A percentile compares a stretch with the other conserved stretches of the same genome.
phyloP scores from a whole-genome alignment of 2,888 invertebrate species.

The Omphaloscelis lunosa region DNA sequence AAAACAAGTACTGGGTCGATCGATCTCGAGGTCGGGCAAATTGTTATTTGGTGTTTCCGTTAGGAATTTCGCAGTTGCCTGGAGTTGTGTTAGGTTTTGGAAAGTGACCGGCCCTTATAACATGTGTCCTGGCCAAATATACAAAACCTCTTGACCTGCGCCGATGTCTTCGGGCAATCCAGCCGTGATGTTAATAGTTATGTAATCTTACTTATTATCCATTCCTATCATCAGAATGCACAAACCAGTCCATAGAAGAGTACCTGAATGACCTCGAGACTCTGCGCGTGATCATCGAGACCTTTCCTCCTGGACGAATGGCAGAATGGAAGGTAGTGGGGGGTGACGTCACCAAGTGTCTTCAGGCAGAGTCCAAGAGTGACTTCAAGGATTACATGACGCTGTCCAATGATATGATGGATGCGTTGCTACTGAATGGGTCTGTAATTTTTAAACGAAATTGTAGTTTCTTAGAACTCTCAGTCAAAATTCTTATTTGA shows the following conservation, averaged over 20 bases:
- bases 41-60: no score
- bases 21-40: no score
- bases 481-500: background rate
- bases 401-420: constrained; percentile 90
- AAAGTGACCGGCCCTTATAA: no score
- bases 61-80: no score
- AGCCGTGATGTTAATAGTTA: no score
- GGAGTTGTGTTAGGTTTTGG: no score
- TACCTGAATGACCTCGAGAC: constrained; percentile 92
- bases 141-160: no score
- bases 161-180: no score
- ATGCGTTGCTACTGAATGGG: constrained; percentile 94
- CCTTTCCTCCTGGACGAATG: constrained; percentile 90
- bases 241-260: constrained; percentile 88
- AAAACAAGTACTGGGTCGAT: no score
- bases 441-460: constrained; percentile 77
- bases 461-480: background rate
- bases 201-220: no score
- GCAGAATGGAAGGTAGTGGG: constrained; percentile 91
- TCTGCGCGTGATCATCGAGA: constrained; percentile 92
- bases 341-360: constrained; percentile 90
- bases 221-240: constrained; percentile 82
- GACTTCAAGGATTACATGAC: constrained; percentile 90
- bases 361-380: constrained; percentile 88
- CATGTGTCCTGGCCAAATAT: no score